Percentiles rank a stretch among this genome's conserved stretches.
phyloP scores from a whole-genome alignment of 2,113 vertebrate species.

The Burhinus bistriatus region DNA sequence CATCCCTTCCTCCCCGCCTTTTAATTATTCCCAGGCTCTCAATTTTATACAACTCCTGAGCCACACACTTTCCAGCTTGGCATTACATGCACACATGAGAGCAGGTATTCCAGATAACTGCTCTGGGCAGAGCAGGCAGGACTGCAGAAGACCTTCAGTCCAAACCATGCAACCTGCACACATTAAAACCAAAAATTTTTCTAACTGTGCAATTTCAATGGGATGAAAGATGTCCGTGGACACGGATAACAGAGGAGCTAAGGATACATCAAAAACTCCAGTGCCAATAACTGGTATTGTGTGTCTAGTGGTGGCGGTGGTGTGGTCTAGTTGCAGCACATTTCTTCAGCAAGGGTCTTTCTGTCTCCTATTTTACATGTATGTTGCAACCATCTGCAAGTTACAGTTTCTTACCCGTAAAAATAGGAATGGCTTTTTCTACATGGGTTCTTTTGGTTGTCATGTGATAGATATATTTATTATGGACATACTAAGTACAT shows the following conservation, averaged over 20 bases:
- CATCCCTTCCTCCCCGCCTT: not conserved
- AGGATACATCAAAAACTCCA: not conserved
- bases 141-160: not conserved
- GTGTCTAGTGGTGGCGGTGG: not conserved
- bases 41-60: not conserved
- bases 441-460: not conserved
- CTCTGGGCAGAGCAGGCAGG: not conserved
- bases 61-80: not conserved
- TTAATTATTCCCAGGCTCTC: not conserved
- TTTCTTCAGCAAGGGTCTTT: not conserved
- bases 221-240: not conserved
- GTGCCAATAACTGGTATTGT: not conserved
- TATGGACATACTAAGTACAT: not conserved
- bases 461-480: not conserved
- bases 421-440: not conserved
- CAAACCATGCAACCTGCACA: not conserved
- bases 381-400: not conserved
- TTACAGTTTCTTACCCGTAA: not conserved
- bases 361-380: not conserved
- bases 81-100: not conserved
- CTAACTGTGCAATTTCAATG: not conserved
- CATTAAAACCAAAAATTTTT: not conserved
- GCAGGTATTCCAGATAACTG: not conserved
- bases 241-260: not conserved
- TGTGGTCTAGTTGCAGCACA: not conserved